These are phyloP conservation scores for Thalpophila matura DNA, from an alignment of 2,888 invertebrate genomes.

Conservation along the genomic window DNA sequence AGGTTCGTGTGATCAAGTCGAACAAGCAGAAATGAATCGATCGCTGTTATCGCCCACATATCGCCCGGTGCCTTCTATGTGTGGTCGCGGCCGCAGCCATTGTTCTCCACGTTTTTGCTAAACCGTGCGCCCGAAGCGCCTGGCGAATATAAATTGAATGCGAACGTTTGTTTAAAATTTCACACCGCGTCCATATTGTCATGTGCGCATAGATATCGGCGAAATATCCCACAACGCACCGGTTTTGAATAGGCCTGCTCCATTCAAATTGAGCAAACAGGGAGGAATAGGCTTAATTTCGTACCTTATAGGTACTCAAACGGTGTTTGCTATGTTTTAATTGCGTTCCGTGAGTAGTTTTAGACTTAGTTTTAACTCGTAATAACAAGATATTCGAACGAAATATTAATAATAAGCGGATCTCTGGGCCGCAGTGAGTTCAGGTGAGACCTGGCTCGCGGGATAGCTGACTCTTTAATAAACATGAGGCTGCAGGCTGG, in stretches of 20 bases:
- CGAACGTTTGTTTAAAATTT: constrained; percentile 79
- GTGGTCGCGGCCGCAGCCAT: constrained; percentile 68
- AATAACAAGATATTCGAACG: constrained; percentile 45
- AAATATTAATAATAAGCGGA: constrained; percentile 69
- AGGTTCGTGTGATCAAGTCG: constrained; percentile 65
- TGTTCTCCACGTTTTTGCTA: constrained; percentile 69
- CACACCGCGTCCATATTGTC: constrained; percentile 69
- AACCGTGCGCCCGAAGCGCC: constrained; percentile 70
- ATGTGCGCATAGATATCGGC: constrained; percentile 68
- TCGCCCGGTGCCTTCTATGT: constrained; percentile 60
- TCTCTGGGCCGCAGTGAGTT: constrained; percentile 64
- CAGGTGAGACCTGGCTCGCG: constrained; percentile 73
- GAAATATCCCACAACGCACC: constrained; percentile 59
- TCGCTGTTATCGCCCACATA: constrained; percentile 78
- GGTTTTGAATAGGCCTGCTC: constrained; percentile 43
- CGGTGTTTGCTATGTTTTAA: not conserved
- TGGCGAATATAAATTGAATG: constrained; percentile 80
- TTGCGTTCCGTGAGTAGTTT: constrained; percentile 6
- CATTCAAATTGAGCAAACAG: constrained; percentile 37
- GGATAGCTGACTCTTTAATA: constrained; percentile 77
- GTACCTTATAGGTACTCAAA: not conserved
- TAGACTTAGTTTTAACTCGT: constrained; percentile 24
- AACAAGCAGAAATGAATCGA: constrained; percentile 73
- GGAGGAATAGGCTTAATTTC: constrained; percentile 32
- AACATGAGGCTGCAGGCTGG: constrained; percentile 77